Conservation (phyloP, 2,888 invertebrate species). For the Clepsis dumicolana region DNA sequence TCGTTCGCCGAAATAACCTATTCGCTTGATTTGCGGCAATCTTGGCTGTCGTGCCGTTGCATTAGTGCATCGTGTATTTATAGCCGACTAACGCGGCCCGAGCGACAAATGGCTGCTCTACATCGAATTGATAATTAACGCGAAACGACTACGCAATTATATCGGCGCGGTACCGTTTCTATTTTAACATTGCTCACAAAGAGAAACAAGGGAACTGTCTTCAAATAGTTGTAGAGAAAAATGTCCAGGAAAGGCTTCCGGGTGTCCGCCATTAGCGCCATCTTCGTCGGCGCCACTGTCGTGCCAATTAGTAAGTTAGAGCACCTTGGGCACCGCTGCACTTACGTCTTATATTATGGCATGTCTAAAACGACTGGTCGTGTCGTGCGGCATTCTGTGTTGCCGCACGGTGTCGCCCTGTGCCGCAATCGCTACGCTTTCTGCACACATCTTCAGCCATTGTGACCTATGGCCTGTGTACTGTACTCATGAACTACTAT, state of each 20-base stretch:
- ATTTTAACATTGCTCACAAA: neutral
- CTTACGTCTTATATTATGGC: neutral
- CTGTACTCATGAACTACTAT: too few species aligned
- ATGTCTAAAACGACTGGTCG: too few species aligned
- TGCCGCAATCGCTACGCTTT: neutral
- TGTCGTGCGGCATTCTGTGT: neutral
- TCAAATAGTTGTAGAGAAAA: constrained; percentile 13
- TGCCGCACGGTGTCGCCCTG: neutral
- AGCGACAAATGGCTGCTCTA: constrained; percentile 12
- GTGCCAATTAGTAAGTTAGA: constrained; percentile 20
- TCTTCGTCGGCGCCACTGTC: constrained; percentile 7
- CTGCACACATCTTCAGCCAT: too few species aligned
- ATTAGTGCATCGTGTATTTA: constrained; percentile 66
- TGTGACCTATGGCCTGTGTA: too few species aligned
- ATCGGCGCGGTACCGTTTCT: neutral
- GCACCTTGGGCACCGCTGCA: constrained; percentile 13
- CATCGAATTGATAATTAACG: constrained; percentile 14
- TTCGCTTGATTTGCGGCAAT: constrained; percentile 36
- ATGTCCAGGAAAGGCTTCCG: constrained; percentile 15
- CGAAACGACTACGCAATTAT: constrained; percentile 6
- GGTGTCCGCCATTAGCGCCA: constrained; percentile 1
- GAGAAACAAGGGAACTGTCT: neutral
- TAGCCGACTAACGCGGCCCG: constrained; percentile 52
- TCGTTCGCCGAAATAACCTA: neutral
- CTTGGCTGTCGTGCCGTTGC: constrained; percentile 50